Evolutionary conservation across 1,140 invertebrate species (phyloP), one percentile per base, ranked within the genome.

Genomic region (Aphaenogaster rudis): DNA sequence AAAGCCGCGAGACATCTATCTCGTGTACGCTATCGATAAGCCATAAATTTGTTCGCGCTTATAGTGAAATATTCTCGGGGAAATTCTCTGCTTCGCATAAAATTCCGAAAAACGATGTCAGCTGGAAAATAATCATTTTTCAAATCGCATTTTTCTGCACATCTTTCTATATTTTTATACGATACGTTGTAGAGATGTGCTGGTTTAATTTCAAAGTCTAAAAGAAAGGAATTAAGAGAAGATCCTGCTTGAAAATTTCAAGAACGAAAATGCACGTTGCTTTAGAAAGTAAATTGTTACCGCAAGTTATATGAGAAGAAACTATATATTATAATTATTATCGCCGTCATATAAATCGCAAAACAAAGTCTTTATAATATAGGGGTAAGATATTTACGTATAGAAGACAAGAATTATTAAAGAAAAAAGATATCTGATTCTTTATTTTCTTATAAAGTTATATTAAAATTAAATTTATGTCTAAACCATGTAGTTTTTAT

Each of bases 21-120:
- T 52, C 48, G 59, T 1, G 77, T 57, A 52, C 77, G 61, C 61
- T 61, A 78, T 78, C 76, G 76, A 61, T 45, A 80, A 66, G 28
- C 17, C 45, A 79, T 66, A 66, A 79, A 79, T 79, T 66, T 66
- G 57, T 78, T 48, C 42, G 74, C 54, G 57, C 42, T 78, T 78
- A 80, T 80, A 66, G 3, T 33, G 61, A 80, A 39, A 66, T 66
- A 66, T 80, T 52, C 57, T 52, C 45, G n/a, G 7, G 3, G 6
- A 50, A 80, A 66, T 80, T 66, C 15, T 33, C 13, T 15, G 61
- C n/a, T 15, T 80, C 61, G 28, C 45, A 39, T 39, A 50, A 52
- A 66, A 80, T 28, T 80, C 13, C 8, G 33, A 21, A n/a, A 79
- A 64, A 39, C 21, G 17, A 66, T 52, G 42, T 80, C 33, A 17